Percentiles rank a stretch among this genome's conserved stretches.
phyloP scores from a whole-genome alignment of 2,113 vertebrate species.

The Falcunculus frontatus region DNA sequence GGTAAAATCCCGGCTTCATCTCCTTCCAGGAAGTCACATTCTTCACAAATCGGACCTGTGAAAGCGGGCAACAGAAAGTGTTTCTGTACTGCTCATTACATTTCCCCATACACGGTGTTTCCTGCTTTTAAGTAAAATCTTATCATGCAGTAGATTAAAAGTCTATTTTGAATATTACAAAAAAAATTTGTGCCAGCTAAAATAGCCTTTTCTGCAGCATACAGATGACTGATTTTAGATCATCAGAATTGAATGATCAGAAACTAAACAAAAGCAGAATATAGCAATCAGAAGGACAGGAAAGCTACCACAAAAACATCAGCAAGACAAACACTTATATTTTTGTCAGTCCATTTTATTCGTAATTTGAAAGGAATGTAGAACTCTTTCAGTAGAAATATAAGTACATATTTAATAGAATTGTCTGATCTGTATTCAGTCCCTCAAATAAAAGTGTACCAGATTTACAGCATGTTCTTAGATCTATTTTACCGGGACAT shows the following conservation, averaged over 20 bases:
- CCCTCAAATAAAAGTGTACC: not conserved
- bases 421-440: not conserved
- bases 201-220: not conserved
- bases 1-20: constrained; percentile 98
- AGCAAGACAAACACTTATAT: not conserved
- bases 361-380: not conserved
- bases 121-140: not conserved
- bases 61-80: not conserved
- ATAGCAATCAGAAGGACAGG: not conserved
- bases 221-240: not conserved
- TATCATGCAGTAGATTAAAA: not conserved
- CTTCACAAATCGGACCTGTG: constrained; percentile 92
- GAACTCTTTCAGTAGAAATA: not conserved
- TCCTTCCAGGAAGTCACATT: constrained; percentile 94
- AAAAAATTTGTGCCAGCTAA: not conserved
- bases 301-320: not conserved
- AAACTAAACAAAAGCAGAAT: not conserved
- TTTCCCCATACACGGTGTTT: not conserved
- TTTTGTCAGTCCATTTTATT: not conserved
- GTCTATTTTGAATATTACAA: not conserved
- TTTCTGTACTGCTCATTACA: not conserved
- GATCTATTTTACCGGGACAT: not conserved
- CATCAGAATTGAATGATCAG: not conserved
- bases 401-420: not conserved
- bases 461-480: not conserved